These are phyloP conservation scores for Leptura quadrifasciata DNA, from an alignment of 2,888 invertebrate species.

Conservation along the genomic window DNA sequence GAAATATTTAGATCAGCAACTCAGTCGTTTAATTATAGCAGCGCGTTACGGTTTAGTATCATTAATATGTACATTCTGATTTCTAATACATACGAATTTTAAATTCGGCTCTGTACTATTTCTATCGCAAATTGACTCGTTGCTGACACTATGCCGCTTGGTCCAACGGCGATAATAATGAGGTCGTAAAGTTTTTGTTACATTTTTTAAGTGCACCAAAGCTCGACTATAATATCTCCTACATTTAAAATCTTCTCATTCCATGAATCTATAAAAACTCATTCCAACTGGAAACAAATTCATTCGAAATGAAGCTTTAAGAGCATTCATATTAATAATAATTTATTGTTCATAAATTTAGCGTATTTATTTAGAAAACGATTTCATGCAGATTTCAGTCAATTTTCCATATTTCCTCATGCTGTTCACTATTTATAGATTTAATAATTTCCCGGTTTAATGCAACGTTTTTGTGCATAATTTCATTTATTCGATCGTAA, in stretches of 20 bases:
- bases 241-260: background rate
- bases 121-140: too few species aligned
- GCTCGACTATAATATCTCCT: background rate
- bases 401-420: background rate
- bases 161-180: too few species aligned
- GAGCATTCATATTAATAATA: background rate
- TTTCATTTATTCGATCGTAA: conserved; percentile 12
- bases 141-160: too few species aligned
- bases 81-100: too few species aligned
- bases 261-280: background rate
- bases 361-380: conserved; percentile 14
- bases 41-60: too few species aligned
- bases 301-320: conserved; percentile 11
- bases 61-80: too few species aligned
- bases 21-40: too few species aligned
- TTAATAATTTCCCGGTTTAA: conserved; percentile 3
- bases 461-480: background rate
- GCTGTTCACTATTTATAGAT: conserved; percentile 13
- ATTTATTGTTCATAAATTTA: conserved; percentile 21
- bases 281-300: conserved; percentile 1
- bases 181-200: too few species aligned
- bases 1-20: too few species aligned
- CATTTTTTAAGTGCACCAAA: too few species aligned
- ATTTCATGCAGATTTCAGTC: conserved; percentile 12
- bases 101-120: too few species aligned